These are phyloP conservation scores for Propithecus perrieri DNA, from an alignment of 2,797 vertebrate genomes.

Conservation along the genomic window DNA sequence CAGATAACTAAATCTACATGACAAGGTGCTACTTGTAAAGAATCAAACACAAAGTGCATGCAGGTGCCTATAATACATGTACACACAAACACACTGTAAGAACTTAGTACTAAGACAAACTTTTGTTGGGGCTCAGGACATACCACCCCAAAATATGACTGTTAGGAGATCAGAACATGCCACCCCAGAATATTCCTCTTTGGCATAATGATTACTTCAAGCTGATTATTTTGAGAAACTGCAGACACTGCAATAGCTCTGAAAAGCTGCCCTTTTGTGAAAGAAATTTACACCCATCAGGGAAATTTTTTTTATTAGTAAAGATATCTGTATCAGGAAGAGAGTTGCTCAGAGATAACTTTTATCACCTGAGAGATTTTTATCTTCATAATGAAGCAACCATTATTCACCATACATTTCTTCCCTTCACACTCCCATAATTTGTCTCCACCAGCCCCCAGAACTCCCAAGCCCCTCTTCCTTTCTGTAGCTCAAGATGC, in stretches of 20 bases:
- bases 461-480: background rate
- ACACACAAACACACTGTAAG: background rate
- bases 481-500: background rate
- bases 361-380: background rate
- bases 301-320: background rate
- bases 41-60: background rate
- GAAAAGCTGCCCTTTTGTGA: background rate
- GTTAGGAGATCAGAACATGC: background rate
- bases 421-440: background rate
- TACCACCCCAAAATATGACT: background rate
- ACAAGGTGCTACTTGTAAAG: background rate
- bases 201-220: background rate
- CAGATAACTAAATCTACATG: background rate
- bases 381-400: background rate
- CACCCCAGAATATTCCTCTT: background rate
- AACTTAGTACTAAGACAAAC: background rate
- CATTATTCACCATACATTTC: background rate
- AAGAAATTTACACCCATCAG: background rate
- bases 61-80: background rate
- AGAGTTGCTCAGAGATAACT: background rate
- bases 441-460: accelerated
- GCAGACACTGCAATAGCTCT: background rate
- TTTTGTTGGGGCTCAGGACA: background rate
- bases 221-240: background rate
- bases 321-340: background rate